Evolutionary conservation across 2,113 vertebrate genomes (phyloP), one percentile per base, ranked within the genome.

Genomic region (Crypturellus undulatus): DNA sequence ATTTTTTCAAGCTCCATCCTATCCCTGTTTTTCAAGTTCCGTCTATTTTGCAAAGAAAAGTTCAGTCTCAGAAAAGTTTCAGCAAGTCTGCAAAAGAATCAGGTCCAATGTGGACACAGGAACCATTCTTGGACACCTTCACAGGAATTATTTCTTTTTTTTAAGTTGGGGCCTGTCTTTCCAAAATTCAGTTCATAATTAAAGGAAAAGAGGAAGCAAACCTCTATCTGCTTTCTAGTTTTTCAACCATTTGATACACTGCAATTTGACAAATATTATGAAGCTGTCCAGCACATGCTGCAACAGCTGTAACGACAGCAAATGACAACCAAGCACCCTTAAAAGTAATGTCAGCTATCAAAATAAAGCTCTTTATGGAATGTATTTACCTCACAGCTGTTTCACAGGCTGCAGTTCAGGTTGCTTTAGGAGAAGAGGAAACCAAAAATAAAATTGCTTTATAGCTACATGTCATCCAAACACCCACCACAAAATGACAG

Each of bases 81-180:
- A 56, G 28, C n/a, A 8, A 40, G 16, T 43, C 54, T 78, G 64
- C 63, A 68, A 58, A 79, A 52, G 49, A 49, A 49, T 49, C 25
- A 8, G 47, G 79, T 82, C 0, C 1, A 76, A 38, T 0, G 0
- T 19, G 26, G 18, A 34, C 1, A 0, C 6, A 0, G 10, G 9
- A 28, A n/a, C 20, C 1, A 0, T 11, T 43, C n/a, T 47, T 30
- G 25, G 25, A 21, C n/a, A 43, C 2, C 20, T 67, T 36, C 16
- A 4, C 26, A 40, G 47, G 20, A 69, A 60, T 34, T 4, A 8
- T 25, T 32, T 30, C 32, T 56, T 56, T 56, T 56, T 43, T 43
- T 43, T 54, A 16, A 56, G 54, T 56, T 58, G 45, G 15, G 52
- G 45, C 8, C 36, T 34, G 14, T 26, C 26, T 72, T 81, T 54